These are phyloP conservation scores for Diplazon laetatorius DNA, from an alignment of 2,888 invertebrate species.

Conservation along the genomic window DNA sequence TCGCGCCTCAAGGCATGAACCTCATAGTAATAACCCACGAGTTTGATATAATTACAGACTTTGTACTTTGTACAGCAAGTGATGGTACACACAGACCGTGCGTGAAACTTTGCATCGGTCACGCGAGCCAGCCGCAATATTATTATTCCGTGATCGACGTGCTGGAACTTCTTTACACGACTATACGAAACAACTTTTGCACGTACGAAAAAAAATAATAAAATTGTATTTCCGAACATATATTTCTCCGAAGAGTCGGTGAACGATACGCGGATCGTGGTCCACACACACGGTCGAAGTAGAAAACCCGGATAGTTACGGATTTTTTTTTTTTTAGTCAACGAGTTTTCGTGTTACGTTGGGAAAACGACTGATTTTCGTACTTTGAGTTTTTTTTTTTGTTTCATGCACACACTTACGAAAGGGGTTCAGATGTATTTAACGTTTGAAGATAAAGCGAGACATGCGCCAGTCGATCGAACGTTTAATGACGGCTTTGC, in stretches of 20 bases:
- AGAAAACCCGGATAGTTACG: no score
- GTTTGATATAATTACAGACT: slow-evolving; percentile 64
- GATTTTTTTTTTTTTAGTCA: background rate
- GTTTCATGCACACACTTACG: no score
- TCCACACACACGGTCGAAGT: background rate
- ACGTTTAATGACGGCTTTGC: slow-evolving; percentile 45
- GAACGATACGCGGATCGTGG: background rate
- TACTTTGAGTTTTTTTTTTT: no score
- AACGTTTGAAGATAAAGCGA: slow-evolving; percentile 36
- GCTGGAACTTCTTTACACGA: background rate
- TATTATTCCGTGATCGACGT: slow-evolving; percentile 50
- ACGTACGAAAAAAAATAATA: no score
- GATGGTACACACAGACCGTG: slow-evolving; percentile 51
- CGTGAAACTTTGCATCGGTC: slow-evolving; percentile 63
- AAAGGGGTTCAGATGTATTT: no score
- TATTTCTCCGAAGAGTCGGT: background rate
- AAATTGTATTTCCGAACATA: background rate
- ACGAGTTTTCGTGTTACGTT: slow-evolving; percentile 13
- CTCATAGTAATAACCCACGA: slow-evolving; percentile 61
- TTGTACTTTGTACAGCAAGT: slow-evolving; percentile 61
- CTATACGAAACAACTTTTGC: background rate
- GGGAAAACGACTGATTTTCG: slow-evolving; percentile 23
- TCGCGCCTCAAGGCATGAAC: slow-evolving; percentile 60
- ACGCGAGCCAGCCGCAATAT: slow-evolving; percentile 60
- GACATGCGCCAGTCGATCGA: slow-evolving; percentile 44